A percentile compares a stretch with the other conserved stretches of the same genome.
Evolutionary conservation across 2,888 invertebrate species (phyloP).

Genomic region (Lithophane leautieri): DNA sequence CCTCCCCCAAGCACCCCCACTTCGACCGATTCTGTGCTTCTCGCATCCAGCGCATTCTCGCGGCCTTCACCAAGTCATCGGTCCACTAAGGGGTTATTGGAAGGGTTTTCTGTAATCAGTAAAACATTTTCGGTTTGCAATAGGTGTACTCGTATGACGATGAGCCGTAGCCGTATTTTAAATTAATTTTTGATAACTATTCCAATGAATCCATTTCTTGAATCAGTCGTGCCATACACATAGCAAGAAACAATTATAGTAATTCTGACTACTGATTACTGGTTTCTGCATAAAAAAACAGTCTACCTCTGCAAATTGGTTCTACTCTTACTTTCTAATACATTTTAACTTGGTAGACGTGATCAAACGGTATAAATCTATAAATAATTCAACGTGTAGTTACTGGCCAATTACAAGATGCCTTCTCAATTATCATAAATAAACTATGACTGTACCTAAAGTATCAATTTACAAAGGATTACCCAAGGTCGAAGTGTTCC

Average conservation of each 20-base stretch:
- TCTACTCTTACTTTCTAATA: conserved; percentile 49
- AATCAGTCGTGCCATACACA: neutral
- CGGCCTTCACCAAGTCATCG: too few species aligned
- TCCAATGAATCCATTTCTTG: neutral
- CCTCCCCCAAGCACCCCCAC: too few species aligned
- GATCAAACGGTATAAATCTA: conserved; percentile 26
- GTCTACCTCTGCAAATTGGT: conserved; percentile 12
- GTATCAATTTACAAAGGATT: conserved; percentile 53
- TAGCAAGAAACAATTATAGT: conserved; percentile 6
- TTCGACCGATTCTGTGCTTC: too few species aligned
- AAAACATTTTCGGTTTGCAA: neutral
- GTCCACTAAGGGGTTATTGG: neutral
- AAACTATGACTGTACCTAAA: conserved; percentile 63
- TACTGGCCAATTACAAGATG: conserved; percentile 37
- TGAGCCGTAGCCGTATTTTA: too few species aligned
- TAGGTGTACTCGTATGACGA: too few species aligned
- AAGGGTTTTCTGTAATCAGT: neutral
- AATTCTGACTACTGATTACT: too few species aligned
- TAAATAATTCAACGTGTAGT: conserved; percentile 38
- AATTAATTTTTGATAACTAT: too few species aligned
- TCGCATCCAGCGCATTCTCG: too few species aligned
- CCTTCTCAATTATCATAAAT: conserved; percentile 63
- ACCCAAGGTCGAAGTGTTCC: conserved; percentile 51
- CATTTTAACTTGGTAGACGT: conserved; percentile 9
- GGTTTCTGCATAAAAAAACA: conserved; percentile 1